These are phyloP conservation scores for Terebella lapidaria DNA, from an alignment of 2,888 invertebrate genomes.

Conservation along the genomic window DNA sequence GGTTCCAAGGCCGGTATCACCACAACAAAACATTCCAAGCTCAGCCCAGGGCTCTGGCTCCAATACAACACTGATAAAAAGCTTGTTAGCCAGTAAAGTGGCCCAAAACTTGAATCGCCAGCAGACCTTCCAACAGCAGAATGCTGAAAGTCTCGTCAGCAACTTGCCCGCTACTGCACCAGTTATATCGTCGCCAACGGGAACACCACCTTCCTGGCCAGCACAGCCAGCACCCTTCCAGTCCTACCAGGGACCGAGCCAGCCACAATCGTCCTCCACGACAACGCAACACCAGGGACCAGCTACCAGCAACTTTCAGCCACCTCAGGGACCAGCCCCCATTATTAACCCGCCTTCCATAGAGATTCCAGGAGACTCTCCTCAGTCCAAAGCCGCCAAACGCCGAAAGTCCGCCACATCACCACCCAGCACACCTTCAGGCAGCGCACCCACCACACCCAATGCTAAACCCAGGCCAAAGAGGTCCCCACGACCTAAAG, in stretches of 20 bases:
- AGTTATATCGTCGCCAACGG: too few species aligned
- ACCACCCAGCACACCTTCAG: not conserved
- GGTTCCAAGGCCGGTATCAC: not conserved
- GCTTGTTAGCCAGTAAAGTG: constrained; percentile 82
- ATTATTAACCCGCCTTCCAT: too few species aligned
- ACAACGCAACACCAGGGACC: too few species aligned
- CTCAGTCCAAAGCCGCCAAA: too few species aligned
- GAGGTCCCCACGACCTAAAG: not conserved
- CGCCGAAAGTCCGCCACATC: not conserved
- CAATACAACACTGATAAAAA: constrained; percentile 77
- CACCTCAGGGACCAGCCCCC: too few species aligned
- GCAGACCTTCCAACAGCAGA: not conserved
- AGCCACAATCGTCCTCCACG: not conserved
- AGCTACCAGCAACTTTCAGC: too few species aligned
- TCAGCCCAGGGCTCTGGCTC: not conserved
- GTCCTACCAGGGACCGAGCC: not conserved
- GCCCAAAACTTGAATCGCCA: constrained; percentile 28
- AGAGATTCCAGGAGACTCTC: too few species aligned
- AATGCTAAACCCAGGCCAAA: not conserved
- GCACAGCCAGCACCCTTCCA: not conserved
- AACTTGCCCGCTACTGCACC: too few species aligned
- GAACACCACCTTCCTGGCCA: not conserved
- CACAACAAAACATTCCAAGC: not conserved
- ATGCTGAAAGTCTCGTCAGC: too few species aligned
- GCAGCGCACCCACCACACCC: not conserved